Evolutionary conservation across 1,140 invertebrate species (phyloP).

Genomic region (Charaxes varanes): DNA sequence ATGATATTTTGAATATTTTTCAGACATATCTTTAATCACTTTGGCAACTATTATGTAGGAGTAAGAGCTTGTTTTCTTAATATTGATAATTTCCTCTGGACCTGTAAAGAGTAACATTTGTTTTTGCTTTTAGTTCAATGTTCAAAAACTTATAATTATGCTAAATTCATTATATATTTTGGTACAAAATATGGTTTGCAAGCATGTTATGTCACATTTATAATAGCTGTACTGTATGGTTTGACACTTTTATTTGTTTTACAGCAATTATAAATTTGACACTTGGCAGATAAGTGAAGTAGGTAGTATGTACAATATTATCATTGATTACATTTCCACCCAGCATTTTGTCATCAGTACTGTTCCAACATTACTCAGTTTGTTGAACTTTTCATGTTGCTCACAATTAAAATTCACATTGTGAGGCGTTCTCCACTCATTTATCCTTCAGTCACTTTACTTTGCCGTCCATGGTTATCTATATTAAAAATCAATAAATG

Average conservation of each 20-base stretch:
- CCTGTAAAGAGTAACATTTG: constrained; percentile 30
- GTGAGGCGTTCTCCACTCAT: constrained; percentile 35
- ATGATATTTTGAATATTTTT: constrained; percentile 29
- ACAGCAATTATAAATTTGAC: constrained; percentile 45
- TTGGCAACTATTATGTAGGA: constrained; percentile 11
- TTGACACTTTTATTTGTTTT: constrained; percentile 2
- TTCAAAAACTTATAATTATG: constrained; percentile 8
- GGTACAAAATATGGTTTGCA: constrained; percentile 15
- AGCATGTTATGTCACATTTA: constrained; percentile 42
- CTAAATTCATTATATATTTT: constrained; percentile 14
- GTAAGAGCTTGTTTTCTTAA: constrained; percentile 14
- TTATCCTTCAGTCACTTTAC: constrained; percentile 51
- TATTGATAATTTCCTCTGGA: constrained; percentile 16
- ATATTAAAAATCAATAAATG: constrained; percentile 39
- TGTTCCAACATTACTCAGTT: constrained; percentile 54
- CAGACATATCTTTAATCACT: constrained; percentile 36
- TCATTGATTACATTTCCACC: constrained; percentile 71
- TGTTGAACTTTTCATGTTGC: constrained; percentile 44
- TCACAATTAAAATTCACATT: constrained; percentile 32
- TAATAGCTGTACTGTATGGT: constrained; percentile 32
- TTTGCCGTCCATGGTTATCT: constrained; percentile 65
- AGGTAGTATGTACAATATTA: constrained; percentile 59
- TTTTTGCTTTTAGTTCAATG: constrained; percentile 18
- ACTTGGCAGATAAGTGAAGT: constrained; percentile 33
- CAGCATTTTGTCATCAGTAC: constrained; percentile 47